These are phyloP conservation scores for Meles meles DNA, from an alignment of 2,113 vertebrate genomes.

Conservation along the genomic window DNA sequence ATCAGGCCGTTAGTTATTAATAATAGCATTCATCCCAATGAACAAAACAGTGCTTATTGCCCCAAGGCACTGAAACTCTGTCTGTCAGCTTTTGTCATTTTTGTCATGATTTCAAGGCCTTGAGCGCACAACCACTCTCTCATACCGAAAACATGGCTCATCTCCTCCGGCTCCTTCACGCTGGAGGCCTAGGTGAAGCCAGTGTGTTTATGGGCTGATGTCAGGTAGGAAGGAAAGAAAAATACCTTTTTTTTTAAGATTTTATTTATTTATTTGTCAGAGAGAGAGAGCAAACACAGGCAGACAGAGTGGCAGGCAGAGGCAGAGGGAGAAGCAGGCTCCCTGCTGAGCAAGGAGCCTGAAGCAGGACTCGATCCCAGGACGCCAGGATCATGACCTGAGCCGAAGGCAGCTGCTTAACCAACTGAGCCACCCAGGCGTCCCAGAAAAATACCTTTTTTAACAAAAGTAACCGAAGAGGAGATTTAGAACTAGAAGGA, in stretches of 20 bases:
- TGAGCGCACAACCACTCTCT: accelerated
- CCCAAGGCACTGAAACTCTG: background rate
- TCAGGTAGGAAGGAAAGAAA: background rate
- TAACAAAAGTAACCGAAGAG: background rate
- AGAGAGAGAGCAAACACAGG: too few species aligned
- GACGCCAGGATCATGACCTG: too few species aligned
- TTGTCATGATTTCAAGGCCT: accelerated
- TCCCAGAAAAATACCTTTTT: background rate
- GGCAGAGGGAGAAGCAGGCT: too few species aligned
- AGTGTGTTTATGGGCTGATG: background rate
- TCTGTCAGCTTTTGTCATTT: accelerated
- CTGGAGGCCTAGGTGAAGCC: accelerated
- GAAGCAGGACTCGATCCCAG: too few species aligned
- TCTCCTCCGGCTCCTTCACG: accelerated
- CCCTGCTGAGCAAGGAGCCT: too few species aligned
- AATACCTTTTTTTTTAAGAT: background rate
- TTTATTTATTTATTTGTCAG: too few species aligned
- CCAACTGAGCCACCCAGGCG: too few species aligned
- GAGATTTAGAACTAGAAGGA: background rate
- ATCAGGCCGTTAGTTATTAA: background rate
- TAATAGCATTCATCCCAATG: too few species aligned
- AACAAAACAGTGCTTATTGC: background rate
- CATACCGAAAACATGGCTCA: accelerated
- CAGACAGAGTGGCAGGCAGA: too few species aligned
- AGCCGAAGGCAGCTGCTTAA: too few species aligned